A percentile compares a stretch with the other conserved stretches of the same genome.
Conservation (phyloP, 2,113 vertebrate species). For the Uropsilus gracilis region DNA sequence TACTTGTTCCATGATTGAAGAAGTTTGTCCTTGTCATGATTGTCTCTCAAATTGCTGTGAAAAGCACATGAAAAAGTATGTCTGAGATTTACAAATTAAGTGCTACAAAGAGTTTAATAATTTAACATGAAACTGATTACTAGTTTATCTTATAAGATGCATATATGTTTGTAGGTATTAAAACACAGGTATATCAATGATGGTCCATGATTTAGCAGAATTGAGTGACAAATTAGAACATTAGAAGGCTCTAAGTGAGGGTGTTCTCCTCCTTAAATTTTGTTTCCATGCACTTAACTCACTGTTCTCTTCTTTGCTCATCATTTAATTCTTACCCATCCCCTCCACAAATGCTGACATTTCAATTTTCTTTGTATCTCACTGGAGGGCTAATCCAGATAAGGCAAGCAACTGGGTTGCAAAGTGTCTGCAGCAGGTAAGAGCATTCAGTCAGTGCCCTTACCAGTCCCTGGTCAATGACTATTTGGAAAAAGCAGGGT, state of each 20-base stretch:
- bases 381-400: not conserved
- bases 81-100: constrained; percentile 4
- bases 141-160: not conserved
- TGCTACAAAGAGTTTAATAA: not conserved
- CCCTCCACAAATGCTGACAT: not conserved
- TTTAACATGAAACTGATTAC: not conserved
- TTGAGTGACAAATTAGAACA: not conserved
- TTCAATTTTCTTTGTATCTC: not conserved
- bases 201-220: not conserved
- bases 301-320: not conserved
- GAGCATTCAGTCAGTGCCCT: not conserved
- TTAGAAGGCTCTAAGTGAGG: not conserved
- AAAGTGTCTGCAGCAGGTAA: not conserved
- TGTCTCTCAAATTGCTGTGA: not conserved
- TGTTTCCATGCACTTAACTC: not conserved
- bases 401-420: not conserved
- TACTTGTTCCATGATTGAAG: too few species aligned
- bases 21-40: not conserved
- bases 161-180: not conserved
- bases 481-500: not conserved
- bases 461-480: not conserved
- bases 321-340: not conserved
- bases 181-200: not conserved
- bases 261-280: not conserved
- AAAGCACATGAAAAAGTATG: not conserved